phyloP scores from a whole-genome alignment of 2,113 vertebrate species.

The Sarotherodon lohbergeri region DNA sequence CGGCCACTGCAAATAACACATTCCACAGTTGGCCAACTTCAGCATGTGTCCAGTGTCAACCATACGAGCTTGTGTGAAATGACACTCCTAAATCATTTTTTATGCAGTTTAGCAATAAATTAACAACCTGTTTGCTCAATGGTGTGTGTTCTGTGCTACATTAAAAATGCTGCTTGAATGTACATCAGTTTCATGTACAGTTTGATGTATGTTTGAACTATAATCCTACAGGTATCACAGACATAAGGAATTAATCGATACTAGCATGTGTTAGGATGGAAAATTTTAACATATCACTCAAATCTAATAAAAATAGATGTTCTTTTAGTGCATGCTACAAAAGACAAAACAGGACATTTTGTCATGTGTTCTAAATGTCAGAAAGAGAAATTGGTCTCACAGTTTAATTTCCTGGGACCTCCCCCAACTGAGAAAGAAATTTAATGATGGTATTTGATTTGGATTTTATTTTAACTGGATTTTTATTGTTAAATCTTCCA shows the following conservation, averaged over 20 bases:
- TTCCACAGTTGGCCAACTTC: neutral
- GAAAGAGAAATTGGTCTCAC: neutral
- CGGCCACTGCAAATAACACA: neutral
- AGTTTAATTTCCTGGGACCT: neutral
- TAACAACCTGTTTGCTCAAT: neutral
- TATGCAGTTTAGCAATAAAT: neutral
- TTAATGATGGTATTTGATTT: neutral
- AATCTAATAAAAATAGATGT: neutral
- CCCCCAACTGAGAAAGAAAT: neutral
- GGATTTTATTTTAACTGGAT: neutral
- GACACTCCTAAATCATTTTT: neutral
- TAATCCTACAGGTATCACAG: neutral
- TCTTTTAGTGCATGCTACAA: neutral
- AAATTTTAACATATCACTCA: neutral
- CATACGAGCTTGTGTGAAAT: neutral
- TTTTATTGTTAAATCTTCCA: neutral
- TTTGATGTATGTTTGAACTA: neutral
- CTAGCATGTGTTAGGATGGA: neutral
- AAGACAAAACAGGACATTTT: neutral
- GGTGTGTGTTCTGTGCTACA: neutral
- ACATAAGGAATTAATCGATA: neutral
- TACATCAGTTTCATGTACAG: neutral
- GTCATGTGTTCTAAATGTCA: neutral
- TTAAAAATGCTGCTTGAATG: neutral
- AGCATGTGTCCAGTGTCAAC: neutral